Evolutionary conservation across 1,140 invertebrate genomes (phyloP).

Genomic region (Drosophila bipectinata): DNA sequence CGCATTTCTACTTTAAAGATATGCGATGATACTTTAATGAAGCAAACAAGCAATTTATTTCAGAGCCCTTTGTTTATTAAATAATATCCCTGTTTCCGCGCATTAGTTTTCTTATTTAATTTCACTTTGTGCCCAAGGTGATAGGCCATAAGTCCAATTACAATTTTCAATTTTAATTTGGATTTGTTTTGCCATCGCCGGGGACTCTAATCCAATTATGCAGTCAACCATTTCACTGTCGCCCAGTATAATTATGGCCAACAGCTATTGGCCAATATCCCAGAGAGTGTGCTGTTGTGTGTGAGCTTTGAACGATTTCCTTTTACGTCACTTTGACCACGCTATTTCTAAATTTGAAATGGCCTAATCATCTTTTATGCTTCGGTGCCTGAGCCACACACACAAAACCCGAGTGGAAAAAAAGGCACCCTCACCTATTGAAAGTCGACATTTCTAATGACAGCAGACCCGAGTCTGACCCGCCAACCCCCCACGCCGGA

Average conservation of each 20-base stretch:
- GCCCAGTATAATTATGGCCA: slow-evolving; percentile 65
- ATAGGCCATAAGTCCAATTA: slow-evolving; percentile 35
- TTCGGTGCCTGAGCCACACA: slow-evolving; percentile 19
- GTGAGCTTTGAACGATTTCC: slow-evolving; percentile 41
- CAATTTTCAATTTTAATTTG: slow-evolving; percentile 54
- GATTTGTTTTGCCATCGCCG: slow-evolving; percentile 28
- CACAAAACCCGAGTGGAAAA: neutral
- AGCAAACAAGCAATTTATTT: neutral
- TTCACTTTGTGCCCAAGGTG: slow-evolving; percentile 28
- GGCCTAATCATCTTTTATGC: slow-evolving; percentile 79
- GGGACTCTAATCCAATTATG: slow-evolving; percentile 51
- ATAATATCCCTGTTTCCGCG: slow-evolving; percentile 17
- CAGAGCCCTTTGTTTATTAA: slow-evolving; percentile 10
- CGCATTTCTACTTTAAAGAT: too few species aligned
- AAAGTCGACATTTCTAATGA: slow-evolving; percentile 68
- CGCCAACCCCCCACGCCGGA: neutral
- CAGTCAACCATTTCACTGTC: slow-evolving; percentile 64
- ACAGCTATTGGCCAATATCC: slow-evolving; percentile 32
- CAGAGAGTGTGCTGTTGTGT: slow-evolving; percentile 6
- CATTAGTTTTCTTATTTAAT: slow-evolving; percentile 32
- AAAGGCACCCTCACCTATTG: slow-evolving; percentile 60
- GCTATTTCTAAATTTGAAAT: slow-evolving; percentile 61
- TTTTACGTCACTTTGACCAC: slow-evolving; percentile 57
- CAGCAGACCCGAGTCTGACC: slow-evolving; percentile 12
- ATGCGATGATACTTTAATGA: too few species aligned